phyloP scores from a whole-genome alignment of 2,888 invertebrate genomes.

The Tinea trinotella region DNA sequence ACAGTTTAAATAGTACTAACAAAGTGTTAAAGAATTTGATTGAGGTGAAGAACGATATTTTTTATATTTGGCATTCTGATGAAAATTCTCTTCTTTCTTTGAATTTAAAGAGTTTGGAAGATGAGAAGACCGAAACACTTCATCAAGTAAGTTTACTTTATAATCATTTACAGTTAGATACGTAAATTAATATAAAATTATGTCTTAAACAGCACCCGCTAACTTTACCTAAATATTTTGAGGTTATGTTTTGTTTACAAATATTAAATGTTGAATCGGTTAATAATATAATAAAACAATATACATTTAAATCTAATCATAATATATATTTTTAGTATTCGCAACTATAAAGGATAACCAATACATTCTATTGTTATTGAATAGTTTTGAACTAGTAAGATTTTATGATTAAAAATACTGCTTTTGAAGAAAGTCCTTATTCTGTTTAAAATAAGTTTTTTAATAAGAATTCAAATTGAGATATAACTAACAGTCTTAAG shows the following conservation, averaged over 20 bases:
- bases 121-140: conserved; percentile 59
- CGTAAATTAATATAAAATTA: background rate
- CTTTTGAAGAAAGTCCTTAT: too few species aligned
- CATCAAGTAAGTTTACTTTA: conserved; percentile 68
- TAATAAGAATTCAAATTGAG: too few species aligned
- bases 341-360: too few species aligned
- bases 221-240: conserved; percentile 27
- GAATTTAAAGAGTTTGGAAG: conserved; percentile 68
- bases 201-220: too few species aligned
- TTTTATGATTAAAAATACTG: too few species aligned
- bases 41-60: conserved; percentile 75
- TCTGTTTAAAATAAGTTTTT: too few species aligned
- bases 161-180: background rate
- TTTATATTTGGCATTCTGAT: conserved; percentile 77
- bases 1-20: conserved; percentile 61
- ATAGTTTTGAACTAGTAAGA: too few species aligned
- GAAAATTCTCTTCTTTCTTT: conserved; percentile 76
- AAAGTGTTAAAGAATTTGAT: conserved; percentile 75
- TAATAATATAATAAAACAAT: background rate
- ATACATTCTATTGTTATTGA: too few species aligned
- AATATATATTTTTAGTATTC: too few species aligned
- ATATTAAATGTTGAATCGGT: too few species aligned
- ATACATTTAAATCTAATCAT: too few species aligned
- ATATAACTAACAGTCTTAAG: too few species aligned
- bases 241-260: conserved; percentile 35